Evolutionary conservation across 2,888 invertebrate genomes (phyloP).

Genomic region (Tetragnatha montana): DNA sequence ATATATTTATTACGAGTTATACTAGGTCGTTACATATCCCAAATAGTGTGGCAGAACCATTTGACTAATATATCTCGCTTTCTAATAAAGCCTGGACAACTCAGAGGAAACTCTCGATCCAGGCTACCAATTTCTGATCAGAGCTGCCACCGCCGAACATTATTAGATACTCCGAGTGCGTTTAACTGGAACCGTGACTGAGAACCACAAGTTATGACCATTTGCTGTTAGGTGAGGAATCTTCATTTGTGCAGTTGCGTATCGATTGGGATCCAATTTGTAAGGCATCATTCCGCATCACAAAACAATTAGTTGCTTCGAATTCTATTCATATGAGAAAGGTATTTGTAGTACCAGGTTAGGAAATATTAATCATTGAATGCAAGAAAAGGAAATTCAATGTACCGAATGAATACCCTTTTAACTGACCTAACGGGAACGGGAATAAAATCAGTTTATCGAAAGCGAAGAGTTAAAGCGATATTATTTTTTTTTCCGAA

Average conservation of each 20-base stretch:
- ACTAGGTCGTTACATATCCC: background rate
- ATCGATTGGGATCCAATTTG: background rate
- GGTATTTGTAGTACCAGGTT: no score
- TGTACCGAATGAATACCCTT: no score
- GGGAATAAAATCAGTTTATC: no score
- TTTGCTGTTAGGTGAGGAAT: background rate
- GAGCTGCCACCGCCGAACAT: conserved; percentile 16
- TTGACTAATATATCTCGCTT: background rate
- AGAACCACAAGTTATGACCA: conserved; percentile 2
- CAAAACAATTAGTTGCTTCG: no score
- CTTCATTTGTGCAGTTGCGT: background rate
- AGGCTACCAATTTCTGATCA: background rate
- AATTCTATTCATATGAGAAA: no score
- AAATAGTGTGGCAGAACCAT: background rate
- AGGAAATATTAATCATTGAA: no score
- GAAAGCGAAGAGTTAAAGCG: no score
- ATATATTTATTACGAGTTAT: background rate
- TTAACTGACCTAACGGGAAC: no score
- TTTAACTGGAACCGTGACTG: conserved; percentile 27
- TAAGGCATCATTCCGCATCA: no score
- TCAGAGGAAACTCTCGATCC: background rate
- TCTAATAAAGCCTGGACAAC: background rate
- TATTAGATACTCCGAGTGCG: conserved; percentile 15
- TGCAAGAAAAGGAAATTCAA: no score
- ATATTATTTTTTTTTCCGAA: no score